Evolutionary conservation across 2,888 invertebrate species (phyloP), one percentile per base, ranked within the genome.

Genomic region (Eupithecia vulgata): DNA sequence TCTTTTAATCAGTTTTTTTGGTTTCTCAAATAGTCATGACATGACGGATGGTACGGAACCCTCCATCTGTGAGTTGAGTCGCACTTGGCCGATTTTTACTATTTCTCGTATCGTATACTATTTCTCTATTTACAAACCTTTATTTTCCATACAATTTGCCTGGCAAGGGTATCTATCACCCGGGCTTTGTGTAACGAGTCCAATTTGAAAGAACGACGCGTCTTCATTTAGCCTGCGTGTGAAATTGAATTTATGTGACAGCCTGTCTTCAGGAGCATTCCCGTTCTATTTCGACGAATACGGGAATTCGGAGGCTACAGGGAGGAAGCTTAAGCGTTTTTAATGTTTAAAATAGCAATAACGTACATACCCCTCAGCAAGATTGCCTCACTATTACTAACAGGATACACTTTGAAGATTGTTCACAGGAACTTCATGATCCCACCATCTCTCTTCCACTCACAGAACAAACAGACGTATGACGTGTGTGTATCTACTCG

Each of bases 231-330:
- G 83, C 72, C 75, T 79, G 78, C 78, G 81, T 80, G 77, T 81
- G 80, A 85, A 88, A 88, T 87, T 88, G 86, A 88, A 88, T 88
- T 88, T 88, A 88, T 88, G 87, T 88, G 88, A 88, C 87, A 85
- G 83, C 81, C 83, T 85, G 87, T 87, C 87, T 85, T 73, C 82
- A 72, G 77, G 75, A 81, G 83, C 83, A 84, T 88, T 85, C 83
- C 81, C 81, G 80, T 85, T 82, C 81, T 83, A 83, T 85, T 85
- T 76, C 77, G 71, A 77, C 73, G 78, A 73, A 71, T 75, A 65
- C 67, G 64, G 52, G 40, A 57, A 52, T 42, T 34, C 35, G 25
- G 17, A 30, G 6, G 52, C n/a, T 2, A 35, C 13, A 15, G 45
- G 66, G 64, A 68, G 40, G 5, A 15, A 37, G 21, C 62, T 40